Conservation (phyloP, 2,888 invertebrate species). For the Hirtodrosophila alboralis region DNA sequence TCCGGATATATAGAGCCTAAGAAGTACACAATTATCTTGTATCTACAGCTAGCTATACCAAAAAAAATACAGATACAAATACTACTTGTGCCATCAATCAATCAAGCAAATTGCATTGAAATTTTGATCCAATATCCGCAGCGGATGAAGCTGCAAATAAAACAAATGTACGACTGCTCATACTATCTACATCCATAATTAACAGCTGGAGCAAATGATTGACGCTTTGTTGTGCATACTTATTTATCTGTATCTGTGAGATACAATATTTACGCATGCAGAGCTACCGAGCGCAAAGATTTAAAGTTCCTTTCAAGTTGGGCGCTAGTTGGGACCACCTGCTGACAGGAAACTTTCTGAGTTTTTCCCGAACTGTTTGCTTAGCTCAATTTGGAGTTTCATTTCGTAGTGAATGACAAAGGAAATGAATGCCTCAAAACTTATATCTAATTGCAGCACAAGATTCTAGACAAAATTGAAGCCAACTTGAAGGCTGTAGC, state of each 20-base stretch:
- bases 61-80: too few species aligned
- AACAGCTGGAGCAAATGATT: slow-evolving; percentile 75
- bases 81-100: slow-evolving; percentile 69
- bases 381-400: not conserved
- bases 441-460: not conserved
- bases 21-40: slow-evolving; percentile 9
- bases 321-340: slow-evolving; percentile 71
- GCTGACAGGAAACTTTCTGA: slow-evolving; percentile 78
- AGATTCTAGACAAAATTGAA: not conserved
- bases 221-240: slow-evolving; percentile 63
- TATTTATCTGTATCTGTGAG: slow-evolving; percentile 21
- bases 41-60: not conserved
- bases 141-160: slow-evolving; percentile 33
- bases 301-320: slow-evolving; percentile 65
- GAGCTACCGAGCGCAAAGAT: slow-evolving; percentile 54
- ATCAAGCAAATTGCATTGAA: slow-evolving; percentile 77
- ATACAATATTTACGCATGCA: slow-evolving; percentile 53
- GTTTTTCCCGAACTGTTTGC: not conserved
- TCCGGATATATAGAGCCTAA: slow-evolving; percentile 21
- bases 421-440: slow-evolving; percentile 41
- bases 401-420: slow-evolving; percentile 46
- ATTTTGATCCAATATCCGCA: slow-evolving; percentile 81
- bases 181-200: slow-evolving; percentile 75
- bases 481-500: slow-evolving; percentile 34
- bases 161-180: slow-evolving; percentile 39